phyloP scores from a whole-genome alignment of 1,140 invertebrate species.

The Drosophila guanche region DNA sequence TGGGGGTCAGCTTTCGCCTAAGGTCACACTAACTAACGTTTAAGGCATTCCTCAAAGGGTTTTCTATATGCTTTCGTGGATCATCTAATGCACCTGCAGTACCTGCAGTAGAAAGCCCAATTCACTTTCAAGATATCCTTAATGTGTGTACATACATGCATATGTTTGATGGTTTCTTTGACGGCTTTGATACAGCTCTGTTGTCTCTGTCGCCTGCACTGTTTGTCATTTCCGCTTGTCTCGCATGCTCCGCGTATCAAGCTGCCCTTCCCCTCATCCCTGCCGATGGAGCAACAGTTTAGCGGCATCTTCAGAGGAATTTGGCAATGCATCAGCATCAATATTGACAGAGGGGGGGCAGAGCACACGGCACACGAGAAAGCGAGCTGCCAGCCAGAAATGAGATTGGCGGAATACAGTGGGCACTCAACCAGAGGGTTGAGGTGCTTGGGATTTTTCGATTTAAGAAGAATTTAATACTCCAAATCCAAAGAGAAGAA shows the following conservation, averaged over 20 bases:
- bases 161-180: slow-evolving; percentile 12
- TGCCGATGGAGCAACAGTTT: slow-evolving; percentile 59
- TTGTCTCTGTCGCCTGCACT: slow-evolving; percentile 27
- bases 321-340: slow-evolving; percentile 75
- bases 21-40: slow-evolving; percentile 40
- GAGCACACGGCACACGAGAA: slow-evolving; percentile 11
- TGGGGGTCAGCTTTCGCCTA: slow-evolving; percentile 37
- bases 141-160: background rate
- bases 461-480: too few species aligned
- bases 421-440: too few species aligned
- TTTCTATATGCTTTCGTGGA: too few species aligned
- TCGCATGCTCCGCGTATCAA: background rate
- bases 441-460: too few species aligned
- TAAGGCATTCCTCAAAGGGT: background rate
- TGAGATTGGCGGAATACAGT: slow-evolving; percentile 18
- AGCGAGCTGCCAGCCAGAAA: slow-evolving; percentile 51
- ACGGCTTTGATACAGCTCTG: slow-evolving; percentile 23
- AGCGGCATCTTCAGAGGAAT: slow-evolving; percentile 45
- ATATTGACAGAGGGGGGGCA: slow-evolving; percentile 49
- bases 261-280: background rate
- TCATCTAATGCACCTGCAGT: too few species aligned
- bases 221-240: slow-evolving; percentile 72
- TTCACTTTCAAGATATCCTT: slow-evolving; percentile 16
- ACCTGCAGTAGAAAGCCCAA: too few species aligned
- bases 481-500: background rate